phyloP scores from a whole-genome alignment of 2,113 vertebrate genomes.

The Callipepla californica region DNA sequence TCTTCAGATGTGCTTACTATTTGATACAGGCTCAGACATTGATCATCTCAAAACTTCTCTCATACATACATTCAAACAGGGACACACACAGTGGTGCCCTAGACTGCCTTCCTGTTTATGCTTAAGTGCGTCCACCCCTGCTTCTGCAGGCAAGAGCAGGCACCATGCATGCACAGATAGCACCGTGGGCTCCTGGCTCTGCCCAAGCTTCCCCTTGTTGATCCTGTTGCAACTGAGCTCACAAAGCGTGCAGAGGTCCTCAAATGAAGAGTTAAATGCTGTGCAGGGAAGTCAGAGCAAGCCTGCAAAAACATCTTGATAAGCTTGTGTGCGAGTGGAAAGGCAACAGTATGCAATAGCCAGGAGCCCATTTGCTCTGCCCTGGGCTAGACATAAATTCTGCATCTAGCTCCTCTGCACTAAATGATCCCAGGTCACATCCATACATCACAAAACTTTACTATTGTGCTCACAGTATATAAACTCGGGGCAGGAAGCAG shows the following conservation, averaged over 20 bases:
- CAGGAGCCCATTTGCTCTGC: conserved; percentile 45
- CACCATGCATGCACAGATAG: neutral
- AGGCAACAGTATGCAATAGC: conserved; percentile 30
- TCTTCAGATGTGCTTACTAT: neutral
- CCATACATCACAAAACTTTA: conserved; percentile 43
- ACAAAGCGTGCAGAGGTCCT: neutral
- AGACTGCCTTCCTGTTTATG: conserved; percentile 2
- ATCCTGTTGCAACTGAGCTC: neutral
- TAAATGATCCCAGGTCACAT: conserved; percentile 66
- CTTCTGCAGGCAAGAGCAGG: neutral
- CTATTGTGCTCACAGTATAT: neutral
- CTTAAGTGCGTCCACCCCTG: neutral
- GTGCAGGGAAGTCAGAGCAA: neutral
- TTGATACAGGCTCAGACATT: neutral
- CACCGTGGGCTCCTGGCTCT: neutral
- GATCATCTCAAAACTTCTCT: neutral
- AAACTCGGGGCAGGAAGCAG: conserved; percentile 61
- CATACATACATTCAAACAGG: neutral
- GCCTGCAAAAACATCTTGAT: conserved; percentile 58
- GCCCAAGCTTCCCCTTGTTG: neutral
- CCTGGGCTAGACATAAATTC: conserved; percentile 58
- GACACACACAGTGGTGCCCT: neutral
- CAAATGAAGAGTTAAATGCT: conserved; percentile 32
- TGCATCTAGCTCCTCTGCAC: neutral
- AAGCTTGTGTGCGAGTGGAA: conserved; percentile 31